These are phyloP conservation scores for Amphilophus citrinellus DNA, from an alignment of 2,113 vertebrate species.

Conservation along the genomic window DNA sequence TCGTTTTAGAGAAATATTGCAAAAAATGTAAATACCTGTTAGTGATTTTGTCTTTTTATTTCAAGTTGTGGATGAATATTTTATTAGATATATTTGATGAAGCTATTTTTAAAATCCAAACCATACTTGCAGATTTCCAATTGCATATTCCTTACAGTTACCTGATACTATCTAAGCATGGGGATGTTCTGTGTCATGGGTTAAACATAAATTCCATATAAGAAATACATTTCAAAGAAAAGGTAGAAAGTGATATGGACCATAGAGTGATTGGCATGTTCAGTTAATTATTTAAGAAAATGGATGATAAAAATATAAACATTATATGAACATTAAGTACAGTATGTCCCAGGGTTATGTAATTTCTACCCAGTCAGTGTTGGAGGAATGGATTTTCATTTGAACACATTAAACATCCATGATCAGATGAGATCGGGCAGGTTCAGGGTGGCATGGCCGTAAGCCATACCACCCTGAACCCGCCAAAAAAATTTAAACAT, in stretches of 20 bases:
- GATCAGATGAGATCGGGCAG: too few species aligned
- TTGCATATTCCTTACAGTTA: background rate
- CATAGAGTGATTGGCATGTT: background rate
- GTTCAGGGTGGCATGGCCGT: too few species aligned
- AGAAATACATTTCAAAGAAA: background rate
- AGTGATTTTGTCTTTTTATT: background rate
- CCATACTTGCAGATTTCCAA: background rate
- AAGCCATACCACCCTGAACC: too few species aligned
- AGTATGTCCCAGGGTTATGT: background rate
- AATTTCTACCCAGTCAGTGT: too few species aligned
- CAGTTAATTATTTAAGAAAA: constrained; percentile 14
- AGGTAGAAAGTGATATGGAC: background rate
- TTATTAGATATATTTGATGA: background rate
- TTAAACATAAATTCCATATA: background rate
- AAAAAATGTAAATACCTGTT: background rate
- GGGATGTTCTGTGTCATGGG: background rate
- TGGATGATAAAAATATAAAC: background rate
- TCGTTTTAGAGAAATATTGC: background rate
- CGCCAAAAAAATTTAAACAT: too few species aligned
- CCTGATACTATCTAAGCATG: background rate
- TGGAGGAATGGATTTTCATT: too few species aligned
- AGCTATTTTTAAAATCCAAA: background rate
- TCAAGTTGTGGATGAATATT: background rate
- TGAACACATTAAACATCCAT: too few species aligned
- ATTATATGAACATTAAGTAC: background rate